Conservation (phyloP, 2,888 invertebrate genomes). For the Dioctria rufipes region DNA sequence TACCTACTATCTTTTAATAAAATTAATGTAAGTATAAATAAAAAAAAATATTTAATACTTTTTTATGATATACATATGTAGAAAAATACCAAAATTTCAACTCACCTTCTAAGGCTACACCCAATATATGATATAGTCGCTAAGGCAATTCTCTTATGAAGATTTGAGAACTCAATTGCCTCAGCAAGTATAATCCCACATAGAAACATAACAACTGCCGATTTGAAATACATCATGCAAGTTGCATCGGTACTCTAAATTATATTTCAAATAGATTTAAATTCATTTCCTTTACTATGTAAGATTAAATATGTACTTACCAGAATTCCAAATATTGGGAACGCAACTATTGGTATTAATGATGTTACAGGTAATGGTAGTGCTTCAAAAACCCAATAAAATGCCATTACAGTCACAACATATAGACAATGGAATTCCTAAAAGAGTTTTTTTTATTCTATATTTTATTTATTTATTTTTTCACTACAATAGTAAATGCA, state of each 20-base stretch:
- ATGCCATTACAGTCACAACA: slow-evolving; percentile 85
- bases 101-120: slow-evolving; percentile 79
- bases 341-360: slow-evolving; percentile 85
- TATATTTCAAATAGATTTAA: not conserved
- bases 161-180: slow-evolving; percentile 90
- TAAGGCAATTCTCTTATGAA: slow-evolving; percentile 89
- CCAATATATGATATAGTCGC: slow-evolving; percentile 85
- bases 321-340: slow-evolving; percentile 87
- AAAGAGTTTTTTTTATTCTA: slow-evolving; percentile 67
- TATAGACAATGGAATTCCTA: slow-evolving; percentile 80
- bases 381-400: slow-evolving; percentile 88
- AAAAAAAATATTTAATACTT: too few species aligned
- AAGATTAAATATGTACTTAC: slow-evolving; percentile 64
- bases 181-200: slow-evolving; percentile 93
- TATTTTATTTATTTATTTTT: not conserved
- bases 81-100: slow-evolving; percentile 33
- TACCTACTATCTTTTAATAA: too few species aligned
- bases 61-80: too few species aligned
- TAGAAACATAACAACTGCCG: slow-evolving; percentile 89
- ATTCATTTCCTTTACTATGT: too few species aligned
- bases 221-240: slow-evolving; percentile 83
- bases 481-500: too few species aligned
- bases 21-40: too few species aligned
- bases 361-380: slow-evolving; percentile 88
- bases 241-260: slow-evolving; percentile 73